phyloP scores from a whole-genome alignment of 35 echinoderm and acorn worm species.

The Ophioderma brevispina region DNA sequence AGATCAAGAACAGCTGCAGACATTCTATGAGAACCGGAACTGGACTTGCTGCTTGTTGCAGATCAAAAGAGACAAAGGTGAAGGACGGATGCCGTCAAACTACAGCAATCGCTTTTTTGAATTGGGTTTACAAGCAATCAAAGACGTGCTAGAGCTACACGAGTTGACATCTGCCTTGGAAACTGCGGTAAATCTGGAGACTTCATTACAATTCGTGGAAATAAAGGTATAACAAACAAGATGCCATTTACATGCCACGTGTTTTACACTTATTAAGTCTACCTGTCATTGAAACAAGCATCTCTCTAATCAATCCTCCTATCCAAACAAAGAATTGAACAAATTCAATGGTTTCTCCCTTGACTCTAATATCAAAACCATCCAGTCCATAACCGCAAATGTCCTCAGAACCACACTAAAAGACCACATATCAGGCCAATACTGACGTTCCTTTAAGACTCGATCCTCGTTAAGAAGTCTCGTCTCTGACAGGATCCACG shows the following conservation, averaged over 20 bases:
- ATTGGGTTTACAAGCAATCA: slow-evolving; percentile 47
- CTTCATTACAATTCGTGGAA: not conserved
- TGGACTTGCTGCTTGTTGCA: slow-evolving; percentile 30
- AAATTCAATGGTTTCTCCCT: slow-evolving; percentile 16
- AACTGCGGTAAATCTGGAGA: not conserved
- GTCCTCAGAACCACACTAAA: slow-evolving; percentile 65
- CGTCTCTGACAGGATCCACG: slow-evolving; percentile 3
- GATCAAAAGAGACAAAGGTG: not conserved
- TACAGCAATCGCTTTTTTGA: slow-evolving; percentile 54
- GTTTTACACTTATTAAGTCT: not conserved
- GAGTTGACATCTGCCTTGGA: not conserved
- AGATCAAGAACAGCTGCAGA: slow-evolving; percentile 23
- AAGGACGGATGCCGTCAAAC: not conserved
- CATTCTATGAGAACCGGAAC: slow-evolving; percentile 40
- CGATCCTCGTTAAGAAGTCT: slow-evolving; percentile 57
- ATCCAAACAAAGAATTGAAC: not conserved
- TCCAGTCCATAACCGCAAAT: slow-evolving; percentile 1
- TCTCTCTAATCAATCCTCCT: no score
- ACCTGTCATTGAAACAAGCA: not conserved
- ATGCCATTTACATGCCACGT: not conserved
- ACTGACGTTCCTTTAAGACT: slow-evolving; percentile 46
- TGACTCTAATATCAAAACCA: slow-evolving; percentile 15
- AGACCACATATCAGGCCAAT: not conserved
- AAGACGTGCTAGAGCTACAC: not conserved
- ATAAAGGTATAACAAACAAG: not conserved